Base-by-base conservation (phyloP, 2,888 invertebrate genomes). In the Agrochola lota region DNA sequence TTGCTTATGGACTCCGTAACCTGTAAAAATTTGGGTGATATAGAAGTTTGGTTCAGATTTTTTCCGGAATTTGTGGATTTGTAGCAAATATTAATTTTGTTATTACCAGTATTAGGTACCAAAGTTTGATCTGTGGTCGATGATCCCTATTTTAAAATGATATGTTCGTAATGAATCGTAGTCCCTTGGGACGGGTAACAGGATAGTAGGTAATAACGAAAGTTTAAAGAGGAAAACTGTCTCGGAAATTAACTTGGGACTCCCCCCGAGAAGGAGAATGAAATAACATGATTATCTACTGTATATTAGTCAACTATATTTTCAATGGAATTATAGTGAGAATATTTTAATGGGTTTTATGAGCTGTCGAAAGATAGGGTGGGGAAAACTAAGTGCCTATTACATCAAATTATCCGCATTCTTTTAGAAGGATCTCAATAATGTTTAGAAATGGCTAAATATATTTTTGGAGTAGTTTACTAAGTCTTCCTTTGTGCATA, bases 171-270 rank as follows among this genome's bases (percentile, higher is more conserved):
- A 63, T 62, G 0, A 68, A 35, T 62, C 15, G n/a, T 15, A 26
- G 9, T 57, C 57, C 7, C 17, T 17, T 7, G 11, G 49, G 11
- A n/a, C 17, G 2, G 30, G 30, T 52, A 52, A 30, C 4, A 17
- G n/a, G 12, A 30, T 20, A 49, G 11, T 11, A 46, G 26, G 0
- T 40, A 63, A 52, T 63, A n/a, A n/a, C 35, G 0, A 57, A 67
- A 63, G 35, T 68, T 63, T 30, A 15, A 26, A 52, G 17, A 43
- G 49, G 43, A 52, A 80, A 69, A 64, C 43, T 63, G 15, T 17
- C 17, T 30, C 8, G 3, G 8, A 40, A 57, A 20, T 8, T 57
- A 46, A 49, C 26, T 2, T 20, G 52, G 43, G 55, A 9, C 0
- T 62, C 4, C 26, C 30, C 12, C 5, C 8, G 55, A 7, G 40